Conservation (phyloP, 2,797 vertebrate genomes). For the Scomberomorus guttatus region DNA sequence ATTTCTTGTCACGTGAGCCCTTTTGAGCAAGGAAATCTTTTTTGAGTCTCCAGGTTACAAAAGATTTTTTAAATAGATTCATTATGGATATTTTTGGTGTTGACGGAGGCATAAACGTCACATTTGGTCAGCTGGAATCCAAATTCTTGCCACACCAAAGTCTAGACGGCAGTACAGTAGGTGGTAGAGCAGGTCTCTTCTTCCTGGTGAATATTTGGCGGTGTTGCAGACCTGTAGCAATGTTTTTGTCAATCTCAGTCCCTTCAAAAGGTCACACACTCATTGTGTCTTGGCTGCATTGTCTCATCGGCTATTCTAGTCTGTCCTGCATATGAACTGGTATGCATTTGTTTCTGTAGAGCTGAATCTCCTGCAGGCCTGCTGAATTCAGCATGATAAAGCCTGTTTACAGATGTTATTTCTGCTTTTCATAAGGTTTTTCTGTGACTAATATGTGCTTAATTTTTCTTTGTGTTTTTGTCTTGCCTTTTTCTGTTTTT, state of each 20-base stretch:
- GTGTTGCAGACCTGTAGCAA: slow-evolving; percentile 17
- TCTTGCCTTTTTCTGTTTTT: neutral
- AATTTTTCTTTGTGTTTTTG: neutral
- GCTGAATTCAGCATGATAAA: neutral
- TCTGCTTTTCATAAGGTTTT: neutral
- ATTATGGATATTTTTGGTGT: neutral
- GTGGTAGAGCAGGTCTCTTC: neutral
- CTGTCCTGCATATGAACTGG: slow-evolving; percentile 25
- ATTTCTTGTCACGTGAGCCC: neutral
- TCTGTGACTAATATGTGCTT: neutral
- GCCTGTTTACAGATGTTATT: neutral
- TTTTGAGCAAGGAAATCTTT: neutral
- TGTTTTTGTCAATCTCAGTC: slow-evolving; percentile 20
- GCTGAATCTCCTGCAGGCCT: slow-evolving; percentile 11
- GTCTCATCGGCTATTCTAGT: slow-evolving; percentile 40
- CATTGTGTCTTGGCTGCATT: slow-evolving; percentile 35
- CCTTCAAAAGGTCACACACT: slow-evolving; percentile 28
- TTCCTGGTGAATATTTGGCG: neutral
- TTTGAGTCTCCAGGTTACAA: neutral
- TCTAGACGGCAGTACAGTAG: neutral
- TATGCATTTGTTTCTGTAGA: slow-evolving; percentile 14
- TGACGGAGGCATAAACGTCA: neutral
- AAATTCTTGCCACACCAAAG: neutral
- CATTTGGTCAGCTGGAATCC: slow-evolving; percentile 5
- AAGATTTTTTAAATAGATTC: neutral